Evolutionary conservation across 2,888 invertebrate species (phyloP), one percentile per base, ranked within the genome.

Genomic region (Cheilosia impressa): DNA sequence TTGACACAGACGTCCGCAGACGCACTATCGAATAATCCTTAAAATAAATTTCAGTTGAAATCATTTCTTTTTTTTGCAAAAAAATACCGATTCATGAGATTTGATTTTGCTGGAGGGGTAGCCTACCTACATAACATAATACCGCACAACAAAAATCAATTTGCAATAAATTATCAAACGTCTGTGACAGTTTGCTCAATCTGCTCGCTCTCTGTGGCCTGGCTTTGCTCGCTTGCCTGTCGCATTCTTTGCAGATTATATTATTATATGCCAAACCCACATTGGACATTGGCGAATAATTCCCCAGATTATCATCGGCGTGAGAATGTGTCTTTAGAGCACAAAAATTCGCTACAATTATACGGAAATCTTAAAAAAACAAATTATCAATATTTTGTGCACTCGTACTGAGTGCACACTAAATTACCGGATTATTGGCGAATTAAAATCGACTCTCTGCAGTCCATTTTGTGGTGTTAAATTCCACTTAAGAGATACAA

Each of bases 161-260:
- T 79, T 79, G 79, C 72, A 72, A 79, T 79, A 79, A 72, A 79
- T 79, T 72, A 66, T 79, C 71, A 79, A 79, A 72, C 65, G 65
- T 72, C 79, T 79, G 72, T 72, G 79, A 79, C 79, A 79, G 72
- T 79, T 72, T 79, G 47, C 47, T 72, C 72, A 66, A 71, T 58
- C 38, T 69, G 55, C 41, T n/a, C 17, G 53, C 22, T 31, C 19
- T 63, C 38, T 9, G 31, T 38, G 38, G 38, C 13, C 34, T 68
- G 50, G 4, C 50, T 45, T 53, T 53, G 62, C 45, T 24, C 38
- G 31, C 7, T 19, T 43, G 65, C 19, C 53, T 66, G 80, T 55
- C 69, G 66, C 62, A 72, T 80, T 84, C 80, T 76, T 75, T 76
- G 47, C 19, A 71, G 85, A 85, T 85, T 84, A 79, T 79, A 79